Conservation (phyloP, 2,888 invertebrate genomes). For the Acleris cristana region DNA sequence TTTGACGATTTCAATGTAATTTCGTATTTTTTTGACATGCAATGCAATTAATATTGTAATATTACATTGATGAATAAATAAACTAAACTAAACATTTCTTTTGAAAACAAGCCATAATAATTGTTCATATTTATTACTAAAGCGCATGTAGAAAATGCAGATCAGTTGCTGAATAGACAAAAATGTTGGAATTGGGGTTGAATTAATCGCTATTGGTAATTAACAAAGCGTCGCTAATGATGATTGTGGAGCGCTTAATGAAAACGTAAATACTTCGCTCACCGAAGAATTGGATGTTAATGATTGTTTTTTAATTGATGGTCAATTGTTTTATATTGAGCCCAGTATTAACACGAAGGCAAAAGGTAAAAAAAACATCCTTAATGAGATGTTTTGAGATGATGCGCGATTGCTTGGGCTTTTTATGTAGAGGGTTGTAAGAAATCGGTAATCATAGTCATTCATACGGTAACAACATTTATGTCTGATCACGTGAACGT, state of each 20-base stretch:
- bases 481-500: too few species aligned
- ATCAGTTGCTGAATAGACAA: constrained; percentile 38
- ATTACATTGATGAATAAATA: too few species aligned
- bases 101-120: background rate
- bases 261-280: constrained; percentile 59
- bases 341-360: background rate
- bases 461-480: too few species aligned
- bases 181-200: constrained; percentile 52
- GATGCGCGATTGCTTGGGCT: background rate
- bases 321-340: background rate
- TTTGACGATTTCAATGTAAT: too few species aligned
- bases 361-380: background rate
- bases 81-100: too few species aligned
- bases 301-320: constrained; percentile 26
- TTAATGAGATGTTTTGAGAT: background rate
- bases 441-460: too few species aligned
- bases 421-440: too few species aligned
- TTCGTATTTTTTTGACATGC: too few species aligned
- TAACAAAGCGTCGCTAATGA: constrained; percentile 73
- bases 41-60: too few species aligned
- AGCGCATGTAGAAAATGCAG: constrained; percentile 49
- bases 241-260: constrained; percentile 65
- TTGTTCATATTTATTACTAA: constrained; percentile 18
- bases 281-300: constrained; percentile 12
- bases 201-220: constrained; percentile 70